A percentile compares a stretch with the other conserved stretches of the same genome.
These are phyloP conservation scores for Struthidea cinerea DNA, from an alignment of 2,113 vertebrate species.

Conservation along the genomic window DNA sequence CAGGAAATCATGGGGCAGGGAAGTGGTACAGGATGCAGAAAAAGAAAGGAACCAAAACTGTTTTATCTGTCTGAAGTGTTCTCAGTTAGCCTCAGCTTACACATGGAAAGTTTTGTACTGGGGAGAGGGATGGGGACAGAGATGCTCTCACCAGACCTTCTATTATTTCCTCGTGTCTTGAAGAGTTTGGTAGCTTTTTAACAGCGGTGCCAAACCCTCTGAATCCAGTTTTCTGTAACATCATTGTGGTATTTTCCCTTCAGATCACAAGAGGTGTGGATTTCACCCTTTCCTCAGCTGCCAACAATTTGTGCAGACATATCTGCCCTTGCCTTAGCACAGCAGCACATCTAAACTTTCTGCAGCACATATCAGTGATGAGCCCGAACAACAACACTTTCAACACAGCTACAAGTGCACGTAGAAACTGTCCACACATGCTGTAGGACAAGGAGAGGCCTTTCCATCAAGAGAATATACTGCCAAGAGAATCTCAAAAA, in stretches of 20 bases:
- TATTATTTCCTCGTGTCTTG: neutral
- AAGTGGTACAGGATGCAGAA: neutral
- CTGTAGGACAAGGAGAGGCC: neutral
- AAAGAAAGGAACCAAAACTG: neutral
- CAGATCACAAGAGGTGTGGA: neutral
- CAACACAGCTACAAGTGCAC: neutral
- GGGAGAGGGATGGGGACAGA: neutral
- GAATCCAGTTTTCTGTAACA: neutral
- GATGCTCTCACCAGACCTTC: neutral
- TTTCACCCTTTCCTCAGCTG: neutral
- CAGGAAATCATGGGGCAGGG: neutral
- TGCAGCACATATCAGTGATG: neutral
- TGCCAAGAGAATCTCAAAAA: neutral
- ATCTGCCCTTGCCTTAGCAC: neutral
- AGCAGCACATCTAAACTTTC: neutral
- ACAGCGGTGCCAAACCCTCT: neutral
- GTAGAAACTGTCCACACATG: neutral
- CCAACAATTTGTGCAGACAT: neutral
- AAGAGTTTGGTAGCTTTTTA: neutral
- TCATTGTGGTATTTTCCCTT: neutral
- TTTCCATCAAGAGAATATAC: neutral
- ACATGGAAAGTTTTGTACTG: neutral
- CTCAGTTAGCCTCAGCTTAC: neutral
- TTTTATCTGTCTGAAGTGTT: neutral
- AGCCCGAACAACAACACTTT: neutral